Evolutionary conservation across 1,140 invertebrate genomes (phyloP).

Genomic region (Magallana angulata): DNA sequence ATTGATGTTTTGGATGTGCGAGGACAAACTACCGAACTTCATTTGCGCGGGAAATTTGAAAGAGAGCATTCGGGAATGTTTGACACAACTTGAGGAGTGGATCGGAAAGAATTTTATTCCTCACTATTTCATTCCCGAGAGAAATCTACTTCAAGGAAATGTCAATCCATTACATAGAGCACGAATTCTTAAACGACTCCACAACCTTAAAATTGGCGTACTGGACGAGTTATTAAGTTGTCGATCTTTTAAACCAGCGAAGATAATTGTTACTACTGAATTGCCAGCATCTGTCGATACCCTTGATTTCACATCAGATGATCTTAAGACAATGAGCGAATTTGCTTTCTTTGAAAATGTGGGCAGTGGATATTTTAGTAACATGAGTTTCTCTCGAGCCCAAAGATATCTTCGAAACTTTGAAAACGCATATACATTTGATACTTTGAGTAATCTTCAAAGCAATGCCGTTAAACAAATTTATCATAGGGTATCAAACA

Average conservation of each 20-base stretch:
- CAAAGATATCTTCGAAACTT: neutral
- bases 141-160: neutral
- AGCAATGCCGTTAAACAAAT: neutral
- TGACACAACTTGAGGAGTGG: neutral
- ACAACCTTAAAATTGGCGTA: neutral
- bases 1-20: conserved; percentile 26
- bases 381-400: neutral
- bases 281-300: neutral
- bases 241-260: neutral
- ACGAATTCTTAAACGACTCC: neutral
- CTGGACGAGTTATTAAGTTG: neutral
- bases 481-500: neutral
- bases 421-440: neutral
- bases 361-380: neutral
- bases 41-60: neutral
- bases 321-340: neutral
- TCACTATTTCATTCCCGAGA: conserved; percentile 10
- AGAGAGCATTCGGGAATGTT: neutral
- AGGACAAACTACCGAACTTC: conserved; percentile 11
- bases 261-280: neutral
- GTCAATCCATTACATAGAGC: neutral
- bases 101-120: neutral
- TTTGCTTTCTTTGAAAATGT: neutral
- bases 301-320: neutral
- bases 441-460: neutral